Conservation (phyloP, 53 echinoderm and acorn worm species). For the Stichopus horrens region DNA sequence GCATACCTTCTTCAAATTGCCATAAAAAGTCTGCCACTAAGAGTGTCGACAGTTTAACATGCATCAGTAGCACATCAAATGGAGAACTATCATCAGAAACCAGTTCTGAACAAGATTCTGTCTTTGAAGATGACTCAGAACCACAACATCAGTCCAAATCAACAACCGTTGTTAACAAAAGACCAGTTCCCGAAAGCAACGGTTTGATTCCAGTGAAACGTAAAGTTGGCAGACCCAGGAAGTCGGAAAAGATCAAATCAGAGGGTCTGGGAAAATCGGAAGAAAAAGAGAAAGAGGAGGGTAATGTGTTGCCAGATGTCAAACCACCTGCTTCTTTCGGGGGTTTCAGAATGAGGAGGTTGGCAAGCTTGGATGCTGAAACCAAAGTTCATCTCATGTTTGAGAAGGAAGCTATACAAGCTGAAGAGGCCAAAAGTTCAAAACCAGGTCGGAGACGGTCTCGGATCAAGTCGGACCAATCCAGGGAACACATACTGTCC, state of each 20-base stretch:
- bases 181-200: slow-evolving; percentile 51
- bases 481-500: neutral
- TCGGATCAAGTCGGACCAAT: neutral
- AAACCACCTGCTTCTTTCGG: slow-evolving; percentile 11
- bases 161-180: slow-evolving; percentile 53
- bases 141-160: slow-evolving; percentile 49
- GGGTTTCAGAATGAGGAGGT: slow-evolving; percentile 71
- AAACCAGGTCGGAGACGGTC: neutral
- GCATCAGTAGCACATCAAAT: neutral
- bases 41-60: neutral
- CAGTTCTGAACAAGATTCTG: slow-evolving; percentile 22
- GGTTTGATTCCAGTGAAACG: neutral
- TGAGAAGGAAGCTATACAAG: slow-evolving; percentile 66
- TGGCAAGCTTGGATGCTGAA: slow-evolving; percentile 95
- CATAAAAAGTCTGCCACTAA: neutral
- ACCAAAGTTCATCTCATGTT: slow-evolving; percentile 89
- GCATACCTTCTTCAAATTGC: neutral
- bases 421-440: slow-evolving; percentile 20
- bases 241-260: slow-evolving; percentile 28
- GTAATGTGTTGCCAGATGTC: slow-evolving; percentile 49
- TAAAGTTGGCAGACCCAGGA: slow-evolving; percentile 59
- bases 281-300: slow-evolving; percentile 46
- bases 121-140: slow-evolving; percentile 48
- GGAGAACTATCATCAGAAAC: slow-evolving; percentile 18
- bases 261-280: neutral